Base-by-base conservation (phyloP, 2,113 vertebrate species). In the Gila orcuttii region DNA sequence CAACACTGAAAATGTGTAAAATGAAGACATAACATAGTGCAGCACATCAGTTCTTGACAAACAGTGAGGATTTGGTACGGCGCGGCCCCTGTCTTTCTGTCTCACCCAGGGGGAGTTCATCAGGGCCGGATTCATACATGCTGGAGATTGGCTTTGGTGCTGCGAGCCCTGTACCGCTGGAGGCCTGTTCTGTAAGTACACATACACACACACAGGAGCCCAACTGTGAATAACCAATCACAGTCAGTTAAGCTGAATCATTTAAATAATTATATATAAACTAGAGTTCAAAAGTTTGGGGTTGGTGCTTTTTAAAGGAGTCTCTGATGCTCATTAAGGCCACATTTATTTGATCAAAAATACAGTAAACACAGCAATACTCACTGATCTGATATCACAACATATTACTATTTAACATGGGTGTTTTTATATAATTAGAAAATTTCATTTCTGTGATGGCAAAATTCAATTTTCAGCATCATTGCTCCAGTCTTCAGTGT, bases 51-150 rank as follows among this genome's bases (percentile, higher is more conserved):
- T 28, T 86, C 85, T 57, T 88, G 89, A 89, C 86, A 86, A 64
- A 73, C 79, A 73, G 33, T 55, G 57, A 86, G 17, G 86, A 52
- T 87, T 71, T 75, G 50, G 85, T 23, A 7, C 42, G 71, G 39
- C 36, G 17, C 31, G 31, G 74, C 71, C 83, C 79, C 85, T 17
- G 60, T 4, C 28, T 76, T 71, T 87, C 82, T 60, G 55, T 94
- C 94, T 95, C 93, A 95, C 94, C 94, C 93, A 95, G 90, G 94
- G 93, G 86, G 93, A 84, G 91, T 81, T 95, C 93, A 93, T 95
- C 94, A 95, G 91, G 91, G 93, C 93, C 7, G 94, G 93, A 90
- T 86, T 94, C 92, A 93, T 89, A 91, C 94, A 94, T 92, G 92
- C 90, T 86, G 90, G 90, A 90, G 93, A 75, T 86, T 90, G 92